A percentile compares a stretch with the other conserved stretches of the same genome.
Conservation (phyloP, 2,113 vertebrate species). For the Etheostoma cragini region DNA sequence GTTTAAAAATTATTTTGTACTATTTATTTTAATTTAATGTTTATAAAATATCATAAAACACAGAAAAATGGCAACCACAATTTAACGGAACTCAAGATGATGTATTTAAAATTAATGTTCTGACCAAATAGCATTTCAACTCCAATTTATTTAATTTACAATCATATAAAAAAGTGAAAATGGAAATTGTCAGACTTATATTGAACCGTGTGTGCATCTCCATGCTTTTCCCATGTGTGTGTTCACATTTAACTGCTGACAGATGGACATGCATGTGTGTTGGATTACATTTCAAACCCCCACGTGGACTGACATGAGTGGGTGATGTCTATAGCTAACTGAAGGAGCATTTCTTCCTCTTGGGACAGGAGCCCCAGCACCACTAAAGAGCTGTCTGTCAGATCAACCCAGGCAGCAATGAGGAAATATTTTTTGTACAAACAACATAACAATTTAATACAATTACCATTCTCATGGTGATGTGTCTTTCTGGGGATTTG, state of each 20-base stretch:
- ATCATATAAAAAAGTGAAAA: background rate
- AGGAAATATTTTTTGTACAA: too few species aligned
- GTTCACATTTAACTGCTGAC: conserved; percentile 15
- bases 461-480: conserved; percentile 18
- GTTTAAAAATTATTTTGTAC: background rate
- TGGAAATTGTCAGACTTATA: background rate
- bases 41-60: background rate
- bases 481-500: background rate
- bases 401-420: conserved; percentile 6
- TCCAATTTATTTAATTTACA: background rate
- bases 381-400: conserved; percentile 52
- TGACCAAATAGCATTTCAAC: background rate
- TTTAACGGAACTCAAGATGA: background rate
- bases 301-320: background rate
- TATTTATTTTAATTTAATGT: background rate
- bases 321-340: conserved; percentile 28
- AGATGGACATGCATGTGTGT: conserved; percentile 37
- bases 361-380: conserved; percentile 12
- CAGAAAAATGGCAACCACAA: background rate
- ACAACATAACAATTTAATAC: conserved; percentile 2
- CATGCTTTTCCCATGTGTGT: background rate
- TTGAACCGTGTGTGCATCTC: background rate
- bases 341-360: conserved; percentile 13
- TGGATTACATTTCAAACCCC: conserved; percentile 13
- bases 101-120: too few species aligned